Conservation (phyloP, 2,113 vertebrate species). For the Oryzias celebensis region DNA sequence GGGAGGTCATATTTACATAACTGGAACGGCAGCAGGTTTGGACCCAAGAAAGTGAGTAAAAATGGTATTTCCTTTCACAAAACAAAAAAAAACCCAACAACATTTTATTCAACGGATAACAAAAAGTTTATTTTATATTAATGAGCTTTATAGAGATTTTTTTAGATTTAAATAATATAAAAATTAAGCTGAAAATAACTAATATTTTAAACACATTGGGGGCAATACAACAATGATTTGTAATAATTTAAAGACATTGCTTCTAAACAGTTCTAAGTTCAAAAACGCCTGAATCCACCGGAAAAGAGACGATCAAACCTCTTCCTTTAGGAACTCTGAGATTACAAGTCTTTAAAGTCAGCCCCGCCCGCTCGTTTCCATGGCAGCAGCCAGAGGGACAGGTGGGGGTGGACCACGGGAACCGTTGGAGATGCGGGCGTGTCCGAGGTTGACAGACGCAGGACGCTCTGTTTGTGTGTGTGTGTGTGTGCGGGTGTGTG, state of each 20-base stretch:
- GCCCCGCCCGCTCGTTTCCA: slow-evolving; percentile 19
- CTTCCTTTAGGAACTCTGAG: slow-evolving; percentile 18
- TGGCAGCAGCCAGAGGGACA: slow-evolving; percentile 27
- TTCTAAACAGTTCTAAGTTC: too few species aligned
- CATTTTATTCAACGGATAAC: slow-evolving; percentile 9
- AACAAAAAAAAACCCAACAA: slow-evolving; percentile 1
- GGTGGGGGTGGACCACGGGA: neutral
- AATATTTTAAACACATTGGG: slow-evolving; percentile 36
- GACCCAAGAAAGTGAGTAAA: neutral
- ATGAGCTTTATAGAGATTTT: slow-evolving; percentile 40
- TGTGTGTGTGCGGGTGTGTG: slow-evolving; percentile 1
- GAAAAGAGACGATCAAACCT: slow-evolving; percentile 17
- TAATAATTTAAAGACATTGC: slow-evolving; percentile 16
- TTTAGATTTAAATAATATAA: slow-evolving; percentile 54
- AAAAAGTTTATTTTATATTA: slow-evolving; percentile 60
- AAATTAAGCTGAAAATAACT: slow-evolving; percentile 65
- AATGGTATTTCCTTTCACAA: neutral
- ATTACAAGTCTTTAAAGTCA: slow-evolving; percentile 34
- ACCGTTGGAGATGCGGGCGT: slow-evolving; percentile 14
- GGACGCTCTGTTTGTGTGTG: neutral
- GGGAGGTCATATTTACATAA: slow-evolving; percentile 24
- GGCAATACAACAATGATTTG: slow-evolving; percentile 56
- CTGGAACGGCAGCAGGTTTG: neutral
- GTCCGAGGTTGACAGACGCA: slow-evolving; percentile 10
- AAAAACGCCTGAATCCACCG: slow-evolving; percentile 16